These are phyloP conservation scores for Trachythela sp. DNA, from an alignment of 64 coral and sea anemone species.

Conservation along the genomic window DNA sequence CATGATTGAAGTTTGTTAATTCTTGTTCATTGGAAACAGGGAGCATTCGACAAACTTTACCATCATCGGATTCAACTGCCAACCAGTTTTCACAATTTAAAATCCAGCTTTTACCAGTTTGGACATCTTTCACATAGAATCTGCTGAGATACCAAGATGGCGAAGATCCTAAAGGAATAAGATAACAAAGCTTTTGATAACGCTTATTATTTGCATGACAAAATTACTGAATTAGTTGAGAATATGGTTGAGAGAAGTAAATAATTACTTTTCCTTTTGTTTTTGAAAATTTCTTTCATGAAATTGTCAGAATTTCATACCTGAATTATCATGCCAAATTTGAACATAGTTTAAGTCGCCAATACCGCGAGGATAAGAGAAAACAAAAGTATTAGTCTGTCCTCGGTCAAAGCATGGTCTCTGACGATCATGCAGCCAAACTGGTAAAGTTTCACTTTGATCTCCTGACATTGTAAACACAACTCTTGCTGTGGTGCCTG, in stretches of 20 bases:
- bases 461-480: constrained; percentile 68
- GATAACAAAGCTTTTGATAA: neutral
- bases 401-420: constrained; percentile 76
- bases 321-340: constrained; percentile 87
- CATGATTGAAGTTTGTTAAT: constrained; percentile 76
- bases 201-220: too few relatives aligned
- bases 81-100: constrained; percentile 86
- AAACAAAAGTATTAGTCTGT: constrained; percentile 65
- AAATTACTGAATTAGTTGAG: too few relatives aligned
- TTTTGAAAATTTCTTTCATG: neutral
- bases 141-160: constrained; percentile 47
- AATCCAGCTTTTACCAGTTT: constrained; percentile 51
- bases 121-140: constrained; percentile 58
- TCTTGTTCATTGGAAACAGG: constrained; percentile 65
- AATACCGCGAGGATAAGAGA: constrained; percentile 49
- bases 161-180: neutral
- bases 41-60: constrained; percentile 64
- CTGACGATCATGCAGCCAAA: constrained; percentile 50
- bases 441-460: constrained; percentile 62
- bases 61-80: constrained; percentile 36
- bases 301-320: constrained; percentile 3
- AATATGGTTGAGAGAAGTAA: too few relatives aligned
- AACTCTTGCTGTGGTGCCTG: constrained; percentile 81
- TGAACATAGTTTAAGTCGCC: constrained; percentile 61
- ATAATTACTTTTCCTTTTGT: too few relatives aligned